Conservation (phyloP, 37 sponge, comb jelly and placozoan genomes). For the Halisarca cf. caerulea region DNA sequence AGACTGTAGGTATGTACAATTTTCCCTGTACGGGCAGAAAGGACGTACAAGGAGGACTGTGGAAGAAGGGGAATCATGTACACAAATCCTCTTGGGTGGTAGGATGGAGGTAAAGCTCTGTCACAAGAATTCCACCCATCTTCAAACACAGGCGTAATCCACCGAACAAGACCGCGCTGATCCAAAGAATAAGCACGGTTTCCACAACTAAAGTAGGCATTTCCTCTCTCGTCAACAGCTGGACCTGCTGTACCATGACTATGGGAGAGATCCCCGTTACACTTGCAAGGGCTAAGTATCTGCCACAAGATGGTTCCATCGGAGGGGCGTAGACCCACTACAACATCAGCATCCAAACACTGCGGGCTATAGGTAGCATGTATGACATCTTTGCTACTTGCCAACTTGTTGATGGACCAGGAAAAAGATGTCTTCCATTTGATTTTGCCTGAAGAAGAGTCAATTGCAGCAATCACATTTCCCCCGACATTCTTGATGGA, state of each 20-base stretch:
- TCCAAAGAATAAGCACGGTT: conserved; percentile 27
- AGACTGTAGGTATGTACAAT: too few relatives aligned
- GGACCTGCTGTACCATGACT: conserved; percentile 19
- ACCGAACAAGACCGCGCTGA: conserved; percentile 16
- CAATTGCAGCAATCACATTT: neutral
- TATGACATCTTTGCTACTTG: neutral
- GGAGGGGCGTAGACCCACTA: neutral
- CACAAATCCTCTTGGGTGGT: conserved; percentile 12
- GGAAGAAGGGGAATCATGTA: neutral
- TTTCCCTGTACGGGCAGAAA: too few relatives aligned
- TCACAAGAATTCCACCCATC: neutral
- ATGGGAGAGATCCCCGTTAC: too few relatives aligned
- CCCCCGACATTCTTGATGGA: too few relatives aligned
- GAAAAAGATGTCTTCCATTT: too few relatives aligned
- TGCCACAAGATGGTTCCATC: neutral
- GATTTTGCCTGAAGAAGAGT: neutral
- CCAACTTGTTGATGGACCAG: too few relatives aligned
- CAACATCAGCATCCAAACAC: neutral
- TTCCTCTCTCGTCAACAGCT: conserved; percentile 26
- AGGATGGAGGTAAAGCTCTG: neutral
- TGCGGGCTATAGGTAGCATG: neutral
- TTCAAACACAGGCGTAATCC: conserved; percentile 5
- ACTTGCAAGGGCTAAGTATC: too few relatives aligned
- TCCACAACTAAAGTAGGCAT: conserved; percentile 46
- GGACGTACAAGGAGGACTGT: too few relatives aligned